Conservation (phyloP, 2,797 vertebrate genomes). For the Hydrophis major region DNA sequence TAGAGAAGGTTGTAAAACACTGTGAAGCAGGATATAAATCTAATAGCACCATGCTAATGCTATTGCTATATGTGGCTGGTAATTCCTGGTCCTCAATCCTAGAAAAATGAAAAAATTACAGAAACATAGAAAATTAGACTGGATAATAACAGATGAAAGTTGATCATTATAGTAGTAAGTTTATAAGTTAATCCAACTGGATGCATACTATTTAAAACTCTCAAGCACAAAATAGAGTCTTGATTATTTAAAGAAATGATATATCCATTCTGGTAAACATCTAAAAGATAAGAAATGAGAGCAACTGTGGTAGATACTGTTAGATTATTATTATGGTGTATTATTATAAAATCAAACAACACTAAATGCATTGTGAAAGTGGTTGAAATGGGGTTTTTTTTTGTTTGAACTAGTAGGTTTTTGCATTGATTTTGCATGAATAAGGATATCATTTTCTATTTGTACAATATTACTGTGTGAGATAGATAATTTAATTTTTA, state of each 20-base stretch:
- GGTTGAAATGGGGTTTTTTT: conserved; percentile 4
- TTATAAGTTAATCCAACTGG: neutral
- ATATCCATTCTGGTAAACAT: neutral
- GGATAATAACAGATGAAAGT: neutral
- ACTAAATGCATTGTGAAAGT: neutral
- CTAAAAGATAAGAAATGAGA: neutral
- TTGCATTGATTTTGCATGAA: conserved; percentile 15
- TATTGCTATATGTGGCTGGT: neutral
- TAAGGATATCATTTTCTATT: conserved; percentile 38
- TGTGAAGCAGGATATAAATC: neutral
- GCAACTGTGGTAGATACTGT: neutral
- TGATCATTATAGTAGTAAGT: neutral
- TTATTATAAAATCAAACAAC: conserved; percentile 22
- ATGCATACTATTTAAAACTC: neutral
- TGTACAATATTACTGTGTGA: conserved; percentile 55
- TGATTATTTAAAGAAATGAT: neutral
- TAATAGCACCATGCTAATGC: neutral
- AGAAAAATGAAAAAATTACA: neutral
- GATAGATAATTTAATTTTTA: conserved; percentile 56
- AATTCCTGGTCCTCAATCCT: neutral
- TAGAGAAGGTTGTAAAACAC: neutral
- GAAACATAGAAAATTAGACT: neutral
- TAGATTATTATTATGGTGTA: neutral
- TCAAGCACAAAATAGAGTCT: neutral
- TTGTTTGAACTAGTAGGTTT: conserved; percentile 22